A percentile compares a stretch with the other conserved stretches of the same genome.
phyloP scores from a whole-genome alignment of 2,113 vertebrate genomes.

The Spizaetus ornatus region DNA sequence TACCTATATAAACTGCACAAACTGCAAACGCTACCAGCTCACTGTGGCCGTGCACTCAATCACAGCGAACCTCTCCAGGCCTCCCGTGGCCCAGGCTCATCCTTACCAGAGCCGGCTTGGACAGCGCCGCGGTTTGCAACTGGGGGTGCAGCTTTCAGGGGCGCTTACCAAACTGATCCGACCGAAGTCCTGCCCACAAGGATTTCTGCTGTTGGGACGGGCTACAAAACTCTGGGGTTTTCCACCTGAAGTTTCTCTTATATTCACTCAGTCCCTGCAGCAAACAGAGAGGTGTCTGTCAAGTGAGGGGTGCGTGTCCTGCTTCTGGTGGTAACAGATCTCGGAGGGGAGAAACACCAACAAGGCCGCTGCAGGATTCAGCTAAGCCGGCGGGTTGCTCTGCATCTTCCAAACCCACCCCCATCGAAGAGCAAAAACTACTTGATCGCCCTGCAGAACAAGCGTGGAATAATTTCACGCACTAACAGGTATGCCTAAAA shows the following conservation, averaged over 20 bases:
- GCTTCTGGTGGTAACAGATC: background rate
- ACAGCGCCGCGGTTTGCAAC: rapidly evolving
- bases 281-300: background rate
- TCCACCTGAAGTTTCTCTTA: constrained; percentile 78
- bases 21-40: background rate
- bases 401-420: background rate
- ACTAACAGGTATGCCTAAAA: background rate
- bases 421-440: background rate
- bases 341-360: background rate
- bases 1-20: background rate
- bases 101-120: rapidly evolving
- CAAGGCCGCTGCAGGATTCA: background rate
- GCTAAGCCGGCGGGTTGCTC: background rate
- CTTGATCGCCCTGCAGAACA: background rate
- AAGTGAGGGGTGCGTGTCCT: rapidly evolving
- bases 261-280: constrained; percentile 82
- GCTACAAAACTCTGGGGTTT: constrained; percentile 50
- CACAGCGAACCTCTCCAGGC: background rate
- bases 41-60: background rate
- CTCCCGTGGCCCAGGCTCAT: background rate
- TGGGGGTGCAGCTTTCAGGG: background rate
- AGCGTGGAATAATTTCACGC: background rate
- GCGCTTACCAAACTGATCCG: constrained; percentile 80
- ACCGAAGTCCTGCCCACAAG: constrained; percentile 80
- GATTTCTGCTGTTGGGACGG: constrained; percentile 48